Evolutionary conservation across 1,140 invertebrate species (phyloP).

Genomic region (Phymastichus coffea): DNA sequence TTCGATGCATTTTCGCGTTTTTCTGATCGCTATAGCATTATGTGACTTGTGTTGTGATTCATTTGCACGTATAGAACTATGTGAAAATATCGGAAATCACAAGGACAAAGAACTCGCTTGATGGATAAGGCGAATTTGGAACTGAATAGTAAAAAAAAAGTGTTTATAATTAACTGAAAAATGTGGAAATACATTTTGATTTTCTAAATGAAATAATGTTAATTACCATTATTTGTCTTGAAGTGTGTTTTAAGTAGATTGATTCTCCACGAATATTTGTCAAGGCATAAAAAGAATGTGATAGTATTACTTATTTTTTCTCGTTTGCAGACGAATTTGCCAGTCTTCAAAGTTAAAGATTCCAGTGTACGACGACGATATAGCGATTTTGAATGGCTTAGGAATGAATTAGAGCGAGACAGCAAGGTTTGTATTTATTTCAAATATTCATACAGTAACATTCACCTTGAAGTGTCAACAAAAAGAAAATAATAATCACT

Average conservation of each 20-base stretch:
- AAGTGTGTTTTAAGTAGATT: too few relatives aligned
- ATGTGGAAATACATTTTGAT: too few relatives aligned
- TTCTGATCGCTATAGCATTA: not conserved
- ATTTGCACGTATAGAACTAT: not conserved
- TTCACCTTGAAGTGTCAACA: too few relatives aligned
- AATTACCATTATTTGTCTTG: too few relatives aligned
- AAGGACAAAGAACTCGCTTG: conserved; percentile 1
- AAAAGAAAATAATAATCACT: conserved; percentile 2
- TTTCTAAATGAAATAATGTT: too few relatives aligned
- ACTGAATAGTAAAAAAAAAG: too few relatives aligned
- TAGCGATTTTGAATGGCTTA: conserved; percentile 99
- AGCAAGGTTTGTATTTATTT: conserved; percentile 78
- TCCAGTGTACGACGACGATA: conserved; percentile 96
- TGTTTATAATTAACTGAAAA: too few relatives aligned
- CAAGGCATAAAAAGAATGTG: too few relatives aligned
- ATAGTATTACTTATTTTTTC: too few relatives aligned
- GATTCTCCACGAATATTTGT: too few relatives aligned
- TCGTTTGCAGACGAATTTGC: conserved; percentile 92
- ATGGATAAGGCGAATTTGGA: too few relatives aligned
- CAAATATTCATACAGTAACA: too few relatives aligned
- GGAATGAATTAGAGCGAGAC: conserved; percentile 97
- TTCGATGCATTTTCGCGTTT: not conserved
- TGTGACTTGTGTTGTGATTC: not conserved
- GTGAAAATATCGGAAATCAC: not conserved
- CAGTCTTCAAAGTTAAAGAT: conserved; percentile 99